Evolutionary conservation across 2,888 invertebrate genomes (phyloP).

Genomic region (Spatulosminthurus flaviceps): DNA sequence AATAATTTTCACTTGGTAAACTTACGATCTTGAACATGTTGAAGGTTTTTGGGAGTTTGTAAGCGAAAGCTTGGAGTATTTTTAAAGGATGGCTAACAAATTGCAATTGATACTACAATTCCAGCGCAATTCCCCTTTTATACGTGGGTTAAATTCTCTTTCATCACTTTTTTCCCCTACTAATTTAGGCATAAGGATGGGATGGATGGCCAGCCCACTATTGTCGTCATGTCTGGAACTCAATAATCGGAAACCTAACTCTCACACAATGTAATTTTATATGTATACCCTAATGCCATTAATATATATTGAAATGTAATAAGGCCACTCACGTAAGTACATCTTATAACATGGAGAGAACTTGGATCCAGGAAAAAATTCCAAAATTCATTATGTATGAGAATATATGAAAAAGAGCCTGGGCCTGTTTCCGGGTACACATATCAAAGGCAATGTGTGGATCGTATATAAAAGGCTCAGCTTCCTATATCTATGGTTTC

Average conservation of each 20-base stretch:
- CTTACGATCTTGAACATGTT: conserved; percentile 27
- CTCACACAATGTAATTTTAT: no score
- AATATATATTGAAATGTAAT: background rate
- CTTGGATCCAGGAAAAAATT: background rate
- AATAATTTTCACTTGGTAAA: background rate
- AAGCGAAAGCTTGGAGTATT: background rate
- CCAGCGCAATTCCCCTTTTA: conserved; percentile 16
- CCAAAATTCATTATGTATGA: background rate
- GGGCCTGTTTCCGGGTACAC: conserved; percentile 21
- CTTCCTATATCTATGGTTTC: no score
- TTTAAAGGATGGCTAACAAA: background rate
- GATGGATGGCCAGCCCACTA: background rate
- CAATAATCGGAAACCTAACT: background rate
- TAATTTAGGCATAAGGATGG: no score
- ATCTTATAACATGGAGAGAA: background rate
- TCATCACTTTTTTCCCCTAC: background rate
- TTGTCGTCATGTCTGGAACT: background rate
- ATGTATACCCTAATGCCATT: background rate
- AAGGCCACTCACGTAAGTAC: background rate
- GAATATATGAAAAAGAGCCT: background rate
- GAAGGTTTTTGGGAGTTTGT: background rate
- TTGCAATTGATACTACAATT: background rate
- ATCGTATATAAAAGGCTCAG: background rate
- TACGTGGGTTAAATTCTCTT: background rate
- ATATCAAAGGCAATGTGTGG: background rate